These are phyloP conservation scores for Euwallacea fornicatus DNA, from an alignment of 1,140 invertebrate genomes.

Conservation along the genomic window DNA sequence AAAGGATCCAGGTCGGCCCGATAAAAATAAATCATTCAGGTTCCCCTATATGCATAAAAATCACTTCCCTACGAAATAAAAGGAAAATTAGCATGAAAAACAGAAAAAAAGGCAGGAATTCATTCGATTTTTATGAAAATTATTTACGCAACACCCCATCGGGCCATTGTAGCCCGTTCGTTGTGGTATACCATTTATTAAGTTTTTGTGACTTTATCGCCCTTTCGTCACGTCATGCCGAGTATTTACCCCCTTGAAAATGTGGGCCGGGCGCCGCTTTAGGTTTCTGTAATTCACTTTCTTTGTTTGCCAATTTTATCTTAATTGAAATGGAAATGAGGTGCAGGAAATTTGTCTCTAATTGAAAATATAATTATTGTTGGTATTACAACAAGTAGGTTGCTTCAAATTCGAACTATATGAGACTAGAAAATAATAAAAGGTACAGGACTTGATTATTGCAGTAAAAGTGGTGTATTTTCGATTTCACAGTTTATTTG, in stretches of 20 bases:
- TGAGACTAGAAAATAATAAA: too few relatives aligned
- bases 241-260: constrained; percentile 19
- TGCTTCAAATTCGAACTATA: too few relatives aligned
- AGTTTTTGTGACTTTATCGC: constrained; percentile 26
- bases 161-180: constrained; percentile 19
- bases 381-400: neutral
- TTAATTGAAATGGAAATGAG: constrained; percentile 24
- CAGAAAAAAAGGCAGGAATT: neutral
- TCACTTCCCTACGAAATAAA: constrained; percentile 23
- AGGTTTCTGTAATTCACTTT: constrained; percentile 19
- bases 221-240: constrained; percentile 22
- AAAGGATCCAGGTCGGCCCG: too few relatives aligned
- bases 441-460: too few relatives aligned
- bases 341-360: constrained; percentile 14
- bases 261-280: constrained; percentile 12
- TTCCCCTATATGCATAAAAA: neutral
- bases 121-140: constrained; percentile 15
- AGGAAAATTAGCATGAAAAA: constrained; percentile 17
- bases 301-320: constrained; percentile 23
- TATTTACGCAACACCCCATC: constrained; percentile 7
- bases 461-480: too few relatives aligned
- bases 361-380: constrained; percentile 14
- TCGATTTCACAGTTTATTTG: too few relatives aligned
- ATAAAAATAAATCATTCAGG: constrained; percentile 21
- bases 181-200: constrained; percentile 22